A percentile compares a stretch with the other conserved stretches of the same genome.
phyloP scores from a whole-genome alignment of 1,140 invertebrate species.

The Ptiloglossa arizonensis region DNA sequence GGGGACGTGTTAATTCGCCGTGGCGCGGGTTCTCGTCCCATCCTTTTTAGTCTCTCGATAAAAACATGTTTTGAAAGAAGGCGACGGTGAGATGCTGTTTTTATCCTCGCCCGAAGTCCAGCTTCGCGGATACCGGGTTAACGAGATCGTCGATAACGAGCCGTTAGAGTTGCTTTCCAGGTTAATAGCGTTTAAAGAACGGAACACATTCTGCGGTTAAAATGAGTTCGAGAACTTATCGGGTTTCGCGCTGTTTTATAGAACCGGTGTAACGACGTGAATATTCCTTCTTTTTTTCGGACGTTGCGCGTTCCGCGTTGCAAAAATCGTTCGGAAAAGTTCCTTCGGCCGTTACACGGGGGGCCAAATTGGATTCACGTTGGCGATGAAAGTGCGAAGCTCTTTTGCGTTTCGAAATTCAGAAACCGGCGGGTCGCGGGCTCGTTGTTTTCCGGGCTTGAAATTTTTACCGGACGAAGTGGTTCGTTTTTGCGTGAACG shows the following conservation, averaged over 20 bases:
- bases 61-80: not conserved
- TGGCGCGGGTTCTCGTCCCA: not conserved
- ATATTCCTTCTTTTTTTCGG: not conserved
- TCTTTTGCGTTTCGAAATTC: too few relatives aligned
- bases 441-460: too few relatives aligned
- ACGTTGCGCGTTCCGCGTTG: too few relatives aligned
- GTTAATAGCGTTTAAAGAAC: not conserved
- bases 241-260: not conserved
- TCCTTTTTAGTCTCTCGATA: not conserved
- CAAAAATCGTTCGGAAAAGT: too few relatives aligned
- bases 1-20: conserved; percentile 23
- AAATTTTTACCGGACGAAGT: too few relatives aligned
- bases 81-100: not conserved
- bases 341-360: too few relatives aligned
- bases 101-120: not conserved
- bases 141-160: conserved; percentile 9
- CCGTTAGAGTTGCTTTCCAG: not conserved
- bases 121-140: not conserved
- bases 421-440: too few relatives aligned
- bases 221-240: not conserved
- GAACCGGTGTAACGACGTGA: too few relatives aligned
- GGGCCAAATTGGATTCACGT: too few relatives aligned
- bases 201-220: not conserved
- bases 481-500: too few relatives aligned
- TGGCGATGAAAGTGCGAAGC: too few relatives aligned